A percentile compares a stretch with the other conserved stretches of the same genome.
Evolutionary conservation across 1,140 invertebrate species (phyloP).

Genomic region (Drosophila mayri): DNA sequence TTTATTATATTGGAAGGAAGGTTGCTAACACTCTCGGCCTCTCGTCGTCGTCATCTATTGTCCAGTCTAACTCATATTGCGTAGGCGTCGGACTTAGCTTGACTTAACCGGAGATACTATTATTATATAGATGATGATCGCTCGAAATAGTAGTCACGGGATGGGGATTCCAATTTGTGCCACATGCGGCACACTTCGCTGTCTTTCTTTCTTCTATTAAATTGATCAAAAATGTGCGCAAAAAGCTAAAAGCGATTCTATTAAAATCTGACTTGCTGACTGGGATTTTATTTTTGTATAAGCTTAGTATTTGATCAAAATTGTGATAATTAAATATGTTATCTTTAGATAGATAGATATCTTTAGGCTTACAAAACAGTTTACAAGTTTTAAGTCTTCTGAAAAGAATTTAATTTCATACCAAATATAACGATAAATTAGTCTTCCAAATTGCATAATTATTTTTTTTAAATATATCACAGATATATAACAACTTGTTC

Average conservation of each 20-base stretch:
- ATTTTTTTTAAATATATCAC: not conserved
- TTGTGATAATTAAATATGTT: not conserved
- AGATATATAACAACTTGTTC: not conserved
- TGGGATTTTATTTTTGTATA: not conserved
- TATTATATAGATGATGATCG: slow-evolving; percentile 6
- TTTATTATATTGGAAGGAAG: slow-evolving; percentile 9
- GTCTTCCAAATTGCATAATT: not conserved
- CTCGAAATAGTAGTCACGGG: slow-evolving; percentile 2
- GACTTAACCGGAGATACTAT: slow-evolving; percentile 8
- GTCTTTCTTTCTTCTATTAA: not conserved
- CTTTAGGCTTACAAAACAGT: no score
- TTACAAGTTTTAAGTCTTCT: no score
- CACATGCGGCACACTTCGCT: slow-evolving; percentile 1
- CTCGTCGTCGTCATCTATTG: slow-evolving; percentile 16
- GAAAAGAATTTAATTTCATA: not conserved
- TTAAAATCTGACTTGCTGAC: not conserved
- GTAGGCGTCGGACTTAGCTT: slow-evolving; percentile 10
- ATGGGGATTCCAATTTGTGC: not conserved
- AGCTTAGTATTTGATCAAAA: not conserved
- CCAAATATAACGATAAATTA: no score
- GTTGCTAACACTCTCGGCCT: slow-evolving; percentile 9
- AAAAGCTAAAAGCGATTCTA: slow-evolving; percentile 2
- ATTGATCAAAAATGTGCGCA: slow-evolving; percentile 20
- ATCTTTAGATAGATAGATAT: no score
- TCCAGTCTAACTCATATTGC: slow-evolving; percentile 18